These are phyloP conservation scores for Dendroctonus ponderosae DNA, from an alignment of 1,140 invertebrate genomes.

Conservation along the genomic window DNA sequence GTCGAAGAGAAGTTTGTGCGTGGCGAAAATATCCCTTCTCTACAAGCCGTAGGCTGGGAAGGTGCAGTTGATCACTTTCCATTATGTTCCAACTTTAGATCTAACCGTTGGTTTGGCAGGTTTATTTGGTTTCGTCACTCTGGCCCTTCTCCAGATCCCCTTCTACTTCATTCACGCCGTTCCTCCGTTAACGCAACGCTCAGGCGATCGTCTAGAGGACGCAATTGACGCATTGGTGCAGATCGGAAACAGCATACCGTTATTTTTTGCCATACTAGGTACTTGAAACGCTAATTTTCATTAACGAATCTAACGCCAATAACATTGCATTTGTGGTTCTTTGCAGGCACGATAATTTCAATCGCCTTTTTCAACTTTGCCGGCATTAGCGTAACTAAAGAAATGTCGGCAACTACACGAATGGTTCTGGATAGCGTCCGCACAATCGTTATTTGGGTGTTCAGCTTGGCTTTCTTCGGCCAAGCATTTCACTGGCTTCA, in stretches of 20 bases:
- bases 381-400: constrained; percentile 93
- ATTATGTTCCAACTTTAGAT: not conserved
- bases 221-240: constrained; percentile 80
- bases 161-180: constrained; percentile 80
- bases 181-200: constrained; percentile 74
- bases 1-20: constrained; percentile 89
- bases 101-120: constrained; percentile 43
- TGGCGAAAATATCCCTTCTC: constrained; percentile 74
- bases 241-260: constrained; percentile 65
- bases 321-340: constrained; percentile 11
- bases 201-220: constrained; percentile 81
- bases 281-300: constrained; percentile 53
- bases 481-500: constrained; percentile 80
- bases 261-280: constrained; percentile 69
- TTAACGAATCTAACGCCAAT: too few species aligned
- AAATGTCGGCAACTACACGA: constrained; percentile 86
- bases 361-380: constrained; percentile 97
- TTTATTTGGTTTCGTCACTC: constrained; percentile 80
- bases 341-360: constrained; percentile 79
- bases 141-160: constrained; percentile 73
- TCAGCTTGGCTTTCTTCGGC: constrained; percentile 72
- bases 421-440: constrained; percentile 90
- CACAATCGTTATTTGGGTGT: constrained; percentile 86
- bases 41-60: constrained; percentile 91
- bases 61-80: constrained; percentile 64